Evolutionary conservation across 2,888 invertebrate genomes (phyloP).

Genomic region (Zygaena filipendulae): DNA sequence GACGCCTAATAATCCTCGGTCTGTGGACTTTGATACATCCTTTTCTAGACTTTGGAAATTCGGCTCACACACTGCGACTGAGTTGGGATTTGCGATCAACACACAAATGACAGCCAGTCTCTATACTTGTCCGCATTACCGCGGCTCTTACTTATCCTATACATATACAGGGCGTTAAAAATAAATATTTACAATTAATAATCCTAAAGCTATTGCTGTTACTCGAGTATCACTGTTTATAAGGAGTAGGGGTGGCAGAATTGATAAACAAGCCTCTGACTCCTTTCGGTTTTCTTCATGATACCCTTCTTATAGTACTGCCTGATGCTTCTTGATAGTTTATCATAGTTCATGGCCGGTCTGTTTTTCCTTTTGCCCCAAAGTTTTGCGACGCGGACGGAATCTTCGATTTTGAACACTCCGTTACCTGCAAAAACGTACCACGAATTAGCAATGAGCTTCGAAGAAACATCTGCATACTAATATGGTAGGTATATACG

Average conservation of each 20-base stretch:
- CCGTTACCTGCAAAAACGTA: constrained; percentile 73
- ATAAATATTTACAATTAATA: constrained; percentile 41
- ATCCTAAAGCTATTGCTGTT: constrained; percentile 23
- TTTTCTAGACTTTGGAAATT: constrained; percentile 28
- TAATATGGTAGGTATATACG: constrained; percentile 7
- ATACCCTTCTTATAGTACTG: constrained; percentile 99
- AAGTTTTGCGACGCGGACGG: constrained; percentile 94
- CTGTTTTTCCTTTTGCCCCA: constrained; percentile 99
- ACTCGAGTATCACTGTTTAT: constrained; percentile 48
- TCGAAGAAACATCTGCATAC: constrained; percentile 20
- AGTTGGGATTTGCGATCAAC: constrained; percentile 33
- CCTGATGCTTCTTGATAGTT: constrained; percentile 94
- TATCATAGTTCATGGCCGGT: constrained; percentile 99
- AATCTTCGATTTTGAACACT: constrained; percentile 99
- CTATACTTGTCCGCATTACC: constrained; percentile 55
- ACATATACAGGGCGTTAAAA: constrained; percentile 29
- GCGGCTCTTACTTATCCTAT: constrained; percentile 37
- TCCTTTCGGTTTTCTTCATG: constrained; percentile 98
- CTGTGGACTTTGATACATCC: constrained; percentile 24
- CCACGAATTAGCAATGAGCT: constrained; percentile 40
- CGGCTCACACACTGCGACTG: constrained; percentile 37
- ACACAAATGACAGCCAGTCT: constrained; percentile 45
- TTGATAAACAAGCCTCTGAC: constrained; percentile 98
- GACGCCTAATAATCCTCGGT: constrained; percentile 33
- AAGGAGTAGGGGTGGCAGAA: constrained; percentile 96